phyloP scores from a whole-genome alignment of 2,888 invertebrate genomes.

The Harpalus rufipes region DNA sequence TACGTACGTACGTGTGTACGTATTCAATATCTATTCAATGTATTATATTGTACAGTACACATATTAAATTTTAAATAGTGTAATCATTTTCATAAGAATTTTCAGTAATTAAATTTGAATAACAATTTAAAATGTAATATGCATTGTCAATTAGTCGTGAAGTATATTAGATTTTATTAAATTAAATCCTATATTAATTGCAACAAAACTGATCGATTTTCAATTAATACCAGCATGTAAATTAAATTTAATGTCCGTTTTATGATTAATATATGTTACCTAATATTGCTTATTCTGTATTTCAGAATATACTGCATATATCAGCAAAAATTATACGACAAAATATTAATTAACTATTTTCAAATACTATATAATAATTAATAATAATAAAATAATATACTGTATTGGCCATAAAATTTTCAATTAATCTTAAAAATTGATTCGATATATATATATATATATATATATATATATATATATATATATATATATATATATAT shows the following conservation, averaged over 20 bases:
- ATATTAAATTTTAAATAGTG: too few relatives aligned
- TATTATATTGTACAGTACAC: too few relatives aligned
- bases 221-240: neutral
- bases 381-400: too few relatives aligned
- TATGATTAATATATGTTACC: neutral
- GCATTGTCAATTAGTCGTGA: neutral
- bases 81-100: too few relatives aligned
- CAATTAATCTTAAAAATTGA: too few relatives aligned
- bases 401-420: too few relatives aligned
- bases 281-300: constrained; percentile 1
- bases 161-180: neutral
- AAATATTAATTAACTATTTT: neutral
- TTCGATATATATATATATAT: too few relatives aligned
- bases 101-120: too few relatives aligned
- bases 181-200: neutral
- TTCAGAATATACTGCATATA: neutral
- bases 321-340: neutral
- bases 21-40: too few relatives aligned
- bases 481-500: too few relatives aligned
- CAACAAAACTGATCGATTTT: neutral
- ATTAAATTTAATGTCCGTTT: constrained; percentile 2
- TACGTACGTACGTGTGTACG: neutral
- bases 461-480: too few relatives aligned
- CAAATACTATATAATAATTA: neutral
- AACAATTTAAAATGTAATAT: too few relatives aligned